Evolutionary conservation across 2,113 vertebrate genomes (phyloP), one percentile per base, ranked within the genome.

Genomic region (Anolis sagrei): DNA sequence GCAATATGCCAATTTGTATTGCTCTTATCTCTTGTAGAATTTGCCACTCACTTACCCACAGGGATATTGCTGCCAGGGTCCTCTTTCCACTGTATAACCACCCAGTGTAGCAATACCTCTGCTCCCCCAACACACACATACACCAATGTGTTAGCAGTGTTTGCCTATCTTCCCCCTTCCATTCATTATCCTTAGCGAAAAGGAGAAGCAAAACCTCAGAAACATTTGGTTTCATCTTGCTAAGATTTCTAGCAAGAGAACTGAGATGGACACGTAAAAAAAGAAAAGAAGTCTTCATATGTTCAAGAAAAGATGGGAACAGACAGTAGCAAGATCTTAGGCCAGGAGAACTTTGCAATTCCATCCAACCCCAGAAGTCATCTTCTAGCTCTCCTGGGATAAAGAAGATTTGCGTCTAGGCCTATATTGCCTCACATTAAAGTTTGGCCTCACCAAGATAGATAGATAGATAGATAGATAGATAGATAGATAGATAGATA

Each of bases 171-270:
- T 51, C 34, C 68, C 54, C 49, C 51, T 34, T 62, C n/a, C 2
- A 44, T 68, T 66, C 51, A 27, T 62, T 74, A 48, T 7, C 5
- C 25, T 83, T 39, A 48, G 32, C n/a, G 7, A 48, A 64, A 83
- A 48, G 2, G 10, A 70, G 44, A 32, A 51, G 39, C 23, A n/a
- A 58, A 58, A 13, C 25, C 19, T 76, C 32, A 66, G 32, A 16
- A 62, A 44, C 62, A 51, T 23, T 86, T 32, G 61, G 61, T 84
- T 48, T 29, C 58, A 27, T 80, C 8, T 44, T 62, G 5, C 36
- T 72, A 68, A 85, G 51, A 62, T 62, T 70, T 29, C 49, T 78
- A n/a, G n/a, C n/a, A n/a, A n/a, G n/a, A n/a, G n/a, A n/a, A n/a
- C n/a, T n/a, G n/a, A n/a, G n/a, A n/a, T n/a, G n/a, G n/a, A n/a